Evolutionary conservation across 2,113 vertebrate species (phyloP).

Genomic region (Aplodontia rufa): DNA sequence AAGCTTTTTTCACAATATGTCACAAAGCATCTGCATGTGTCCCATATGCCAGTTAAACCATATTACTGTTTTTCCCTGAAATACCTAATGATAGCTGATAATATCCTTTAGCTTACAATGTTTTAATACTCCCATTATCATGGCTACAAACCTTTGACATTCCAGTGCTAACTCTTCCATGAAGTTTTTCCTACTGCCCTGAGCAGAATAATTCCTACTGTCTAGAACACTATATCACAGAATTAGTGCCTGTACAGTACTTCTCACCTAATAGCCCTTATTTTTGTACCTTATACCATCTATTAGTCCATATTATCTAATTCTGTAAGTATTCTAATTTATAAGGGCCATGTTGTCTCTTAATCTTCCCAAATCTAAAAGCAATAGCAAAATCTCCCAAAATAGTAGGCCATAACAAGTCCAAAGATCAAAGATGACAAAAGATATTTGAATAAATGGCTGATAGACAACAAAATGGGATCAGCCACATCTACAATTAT

Average conservation of each 20-base stretch:
- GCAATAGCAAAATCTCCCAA: background rate
- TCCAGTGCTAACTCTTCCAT: background rate
- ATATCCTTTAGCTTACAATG: background rate
- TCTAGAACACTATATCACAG: background rate
- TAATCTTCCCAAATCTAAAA: conserved; percentile 30
- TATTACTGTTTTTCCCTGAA: background rate
- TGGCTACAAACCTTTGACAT: background rate
- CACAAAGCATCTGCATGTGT: background rate
- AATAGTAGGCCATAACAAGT: background rate
- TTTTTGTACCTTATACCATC: background rate
- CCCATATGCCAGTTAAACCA: background rate
- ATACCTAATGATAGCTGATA: background rate
- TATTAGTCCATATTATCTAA: background rate
- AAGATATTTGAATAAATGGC: background rate
- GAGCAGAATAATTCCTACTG: background rate
- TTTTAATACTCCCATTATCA: background rate
- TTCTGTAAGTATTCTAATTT: conserved; percentile 15
- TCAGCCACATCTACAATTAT: background rate
- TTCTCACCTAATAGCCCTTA: background rate
- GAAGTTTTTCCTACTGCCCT: background rate
- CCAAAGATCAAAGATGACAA: conserved; percentile 35
- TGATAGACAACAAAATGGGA: conserved; percentile 31
- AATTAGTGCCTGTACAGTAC: background rate
- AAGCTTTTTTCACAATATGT: conserved; percentile 4
- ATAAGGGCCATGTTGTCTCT: background rate